Base-by-base conservation (phyloP, 1,140 invertebrate genomes). In the Mizuhopecten yessoensis region DNA sequence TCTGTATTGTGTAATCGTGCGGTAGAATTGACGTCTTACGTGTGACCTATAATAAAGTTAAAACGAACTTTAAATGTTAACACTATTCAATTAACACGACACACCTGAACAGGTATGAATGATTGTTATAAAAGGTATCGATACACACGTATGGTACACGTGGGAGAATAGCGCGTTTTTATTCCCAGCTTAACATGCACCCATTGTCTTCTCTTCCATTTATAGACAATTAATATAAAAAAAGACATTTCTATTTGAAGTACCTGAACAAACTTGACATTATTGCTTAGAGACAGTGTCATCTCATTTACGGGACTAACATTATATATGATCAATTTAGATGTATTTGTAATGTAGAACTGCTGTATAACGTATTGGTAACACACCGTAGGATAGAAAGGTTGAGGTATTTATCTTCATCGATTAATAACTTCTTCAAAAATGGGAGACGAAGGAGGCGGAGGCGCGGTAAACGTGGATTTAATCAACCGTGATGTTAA, bases 281-380 rank as follows among this genome's bases (percentile, higher is more conserved):
- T 75, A 75, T 75, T 75, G 57, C 57, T 75, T 75, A 13, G 57
- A 75, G 57, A 75, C 57, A 75, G 57, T 75, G 57, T 75, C 57
- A n/a, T n/a, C 57, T 75, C 57, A 2, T 75, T 23, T 75, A 29
- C 57, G 7, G 57, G n/a, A 75, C n/a, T 75, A 75, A 75, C 5
- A n/a, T 7, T 75, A 75, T 13, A 29, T 29, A n/a, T 29, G 11
- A 5, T 7, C 5, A 39, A 7, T 39, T 39, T 5, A 39, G 36
- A 39, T 39, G 36, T 7, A 7, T 5, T 13, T 7, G 36, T 39
- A 39, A 39, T 39, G 36, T 39, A 39, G 36, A 39, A 7, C 13
- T 7, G 13, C 5, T 39, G 36, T 39, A 39, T 7, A 39, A 39
- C 36, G 36, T 13, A 39, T 39, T 39, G 13, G 13, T 13, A 39